Conservation (phyloP, 2,113 vertebrate genomes). For the Solea solea region DNA sequence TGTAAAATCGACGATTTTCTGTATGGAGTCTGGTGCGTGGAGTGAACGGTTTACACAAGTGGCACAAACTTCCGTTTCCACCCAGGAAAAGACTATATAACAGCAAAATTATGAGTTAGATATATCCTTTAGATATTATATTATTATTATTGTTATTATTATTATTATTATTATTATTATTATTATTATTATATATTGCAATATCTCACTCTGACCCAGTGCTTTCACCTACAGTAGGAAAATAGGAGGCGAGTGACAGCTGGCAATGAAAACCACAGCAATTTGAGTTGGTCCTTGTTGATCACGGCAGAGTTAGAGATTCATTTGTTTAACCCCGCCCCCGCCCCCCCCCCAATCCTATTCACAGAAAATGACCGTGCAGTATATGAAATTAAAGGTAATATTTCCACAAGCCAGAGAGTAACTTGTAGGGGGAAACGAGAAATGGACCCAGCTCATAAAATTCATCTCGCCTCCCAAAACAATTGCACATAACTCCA, state of each 20-base stretch:
- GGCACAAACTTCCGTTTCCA: too few relatives aligned
- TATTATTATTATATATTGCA: constrained; percentile 2
- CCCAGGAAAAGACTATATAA: too few relatives aligned
- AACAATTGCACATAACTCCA: constrained; percentile 38
- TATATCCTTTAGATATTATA: too few relatives aligned
- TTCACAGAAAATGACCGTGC: constrained; percentile 19
- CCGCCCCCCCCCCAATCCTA: too few relatives aligned
- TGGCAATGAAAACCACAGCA: constrained; percentile 44
- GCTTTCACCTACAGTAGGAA: constrained; percentile 32
- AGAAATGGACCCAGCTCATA: constrained; percentile 40
- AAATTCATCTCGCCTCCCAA: constrained; percentile 32
- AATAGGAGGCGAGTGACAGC: constrained; percentile 29
- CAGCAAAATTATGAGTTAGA: too few relatives aligned
- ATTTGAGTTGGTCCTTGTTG: neutral
- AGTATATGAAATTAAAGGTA: constrained; percentile 53
- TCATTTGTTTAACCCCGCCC: too few relatives aligned
- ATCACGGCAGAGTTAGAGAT: constrained; percentile 7
- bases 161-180: too few relatives aligned
- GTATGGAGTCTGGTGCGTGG: too few relatives aligned
- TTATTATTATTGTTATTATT: too few relatives aligned
- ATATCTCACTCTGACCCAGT: constrained; percentile 53
- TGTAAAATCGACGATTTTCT: too few relatives aligned
- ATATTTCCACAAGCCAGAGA: constrained; percentile 23
- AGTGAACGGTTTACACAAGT: too few relatives aligned
- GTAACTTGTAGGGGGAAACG: constrained; percentile 1